Base-by-base conservation (phyloP, 2,888 invertebrate genomes). In the Drosophila nr. medialis region DNA sequence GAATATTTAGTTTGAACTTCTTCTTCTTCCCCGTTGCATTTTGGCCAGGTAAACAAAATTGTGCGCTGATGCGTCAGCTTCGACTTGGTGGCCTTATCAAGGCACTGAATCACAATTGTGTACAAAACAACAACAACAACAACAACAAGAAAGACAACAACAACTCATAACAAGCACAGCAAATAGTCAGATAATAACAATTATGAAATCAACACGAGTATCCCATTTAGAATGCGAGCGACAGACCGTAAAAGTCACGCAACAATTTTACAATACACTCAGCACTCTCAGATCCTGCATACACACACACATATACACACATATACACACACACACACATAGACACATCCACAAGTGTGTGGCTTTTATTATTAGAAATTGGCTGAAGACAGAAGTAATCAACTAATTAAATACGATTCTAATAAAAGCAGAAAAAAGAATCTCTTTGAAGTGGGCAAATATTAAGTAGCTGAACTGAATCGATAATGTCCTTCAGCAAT, bases 161-260 rank as follows among this genome's bases (percentile, higher is more conserved):
- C 18, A 45, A 24, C 15, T 24, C 45, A 24, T 2, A 24, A 45
- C 24, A 45, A 24, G 24, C 10, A n/a, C 13, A 54, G 62, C 54
- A 54, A 50, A 62, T 54, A 7, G 18, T 32, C 10, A 64, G 82
- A 76, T 76, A 84, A 81, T 64, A 64, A 36, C 60, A 75, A 75
- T 83, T 87, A 84, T 68, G 67, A 76, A 73, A 79, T 60, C 64
- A 65, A 66, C 61, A 55, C 75, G 45, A 66, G n/a, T n/a, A 38
- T 11, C 34, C 29, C 21, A 29, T 13, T 58, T 27, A 21, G 38
- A 67, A 55, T 61, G 77, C 24, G 49, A 49, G 62, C 38, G 75
- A 74, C 60, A 78, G 59, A 48, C 36, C 60, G 40, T 42, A 48
- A 56, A 67, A 70, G 67, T 70, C 79, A 78, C 80, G 76, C 78